Conservation (phyloP, 1,140 invertebrate genomes). For the Cherax destructor region DNA sequence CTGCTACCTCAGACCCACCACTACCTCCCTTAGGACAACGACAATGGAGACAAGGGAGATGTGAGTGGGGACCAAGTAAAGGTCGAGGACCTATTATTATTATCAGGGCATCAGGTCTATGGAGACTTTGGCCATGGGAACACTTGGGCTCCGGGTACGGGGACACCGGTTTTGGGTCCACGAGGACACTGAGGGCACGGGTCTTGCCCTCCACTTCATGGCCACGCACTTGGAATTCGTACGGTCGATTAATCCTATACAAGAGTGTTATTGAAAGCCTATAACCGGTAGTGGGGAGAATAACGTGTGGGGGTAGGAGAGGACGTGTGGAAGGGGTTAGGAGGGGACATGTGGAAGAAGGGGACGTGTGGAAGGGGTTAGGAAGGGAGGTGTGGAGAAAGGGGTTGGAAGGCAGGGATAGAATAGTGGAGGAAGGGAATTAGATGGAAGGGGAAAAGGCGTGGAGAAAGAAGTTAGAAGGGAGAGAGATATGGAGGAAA, state of each 20-base stretch:
- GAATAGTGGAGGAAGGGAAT: not conserved
- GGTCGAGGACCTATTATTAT: not conserved
- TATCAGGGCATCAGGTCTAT: not conserved
- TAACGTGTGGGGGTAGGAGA: not conserved
- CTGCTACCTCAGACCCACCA: too few relatives aligned
- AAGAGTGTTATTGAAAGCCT: slow-evolving; percentile 18
- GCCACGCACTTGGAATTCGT: not conserved
- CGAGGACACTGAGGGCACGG: not conserved
- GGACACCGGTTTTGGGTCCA: not conserved
- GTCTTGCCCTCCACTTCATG: not conserved
- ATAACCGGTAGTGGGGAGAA: not conserved
- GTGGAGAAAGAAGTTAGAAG: not conserved
- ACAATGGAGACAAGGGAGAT: too few relatives aligned
- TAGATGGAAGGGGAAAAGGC: not conserved
- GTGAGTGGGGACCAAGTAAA: not conserved
- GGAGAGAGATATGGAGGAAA: not conserved
- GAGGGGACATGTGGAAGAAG: too few relatives aligned
- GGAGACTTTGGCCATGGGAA: too few relatives aligned
- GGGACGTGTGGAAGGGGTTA: too few relatives aligned
- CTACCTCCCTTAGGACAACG: too few relatives aligned
- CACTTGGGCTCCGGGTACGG: too few relatives aligned
- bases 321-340: not conserved
- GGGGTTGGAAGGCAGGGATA: not conserved
- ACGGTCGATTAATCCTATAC: slow-evolving; percentile 20
- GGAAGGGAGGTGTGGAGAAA: not conserved